Conservation (phyloP, 37 sponge, comb jelly and placozoan genomes). For the Theonella swinhoei region DNA sequence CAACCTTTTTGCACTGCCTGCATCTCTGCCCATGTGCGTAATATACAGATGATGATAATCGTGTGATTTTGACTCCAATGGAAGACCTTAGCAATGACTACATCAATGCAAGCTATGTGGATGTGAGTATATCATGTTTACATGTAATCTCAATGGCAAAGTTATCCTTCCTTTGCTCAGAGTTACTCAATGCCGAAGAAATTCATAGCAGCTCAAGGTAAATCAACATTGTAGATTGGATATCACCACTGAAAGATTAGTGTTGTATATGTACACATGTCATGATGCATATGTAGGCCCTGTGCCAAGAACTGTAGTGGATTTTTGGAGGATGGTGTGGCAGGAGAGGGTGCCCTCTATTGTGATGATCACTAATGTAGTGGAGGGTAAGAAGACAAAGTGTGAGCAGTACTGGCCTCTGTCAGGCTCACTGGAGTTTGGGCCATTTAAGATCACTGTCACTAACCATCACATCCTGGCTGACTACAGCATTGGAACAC, state of each 20-base stretch:
- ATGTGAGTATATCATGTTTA: constrained; percentile 63
- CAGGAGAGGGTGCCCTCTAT: constrained; percentile 26
- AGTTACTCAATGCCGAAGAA: constrained; percentile 29
- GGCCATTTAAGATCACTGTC: constrained; percentile 20
- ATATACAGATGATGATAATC: constrained; percentile 63
- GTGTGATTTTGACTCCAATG: constrained; percentile 23
- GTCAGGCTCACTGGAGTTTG: constrained; percentile 1
- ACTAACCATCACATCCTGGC: constrained; percentile 4
- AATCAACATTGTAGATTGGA: neutral
- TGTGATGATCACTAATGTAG: constrained; percentile 60
- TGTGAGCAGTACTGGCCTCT: constrained; percentile 68
- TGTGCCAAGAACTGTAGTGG: constrained; percentile 19
- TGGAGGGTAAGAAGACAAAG: constrained; percentile 45
- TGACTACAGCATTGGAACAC: constrained; percentile 28
- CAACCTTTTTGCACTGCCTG: no score
- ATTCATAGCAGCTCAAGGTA: constrained; percentile 76
- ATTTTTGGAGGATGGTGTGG: constrained; percentile 65
- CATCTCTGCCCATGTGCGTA: neutral
- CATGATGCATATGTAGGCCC: constrained; percentile 20
- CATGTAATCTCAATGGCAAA: no score
- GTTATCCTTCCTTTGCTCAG: neutral
- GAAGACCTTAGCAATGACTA: constrained; percentile 24
- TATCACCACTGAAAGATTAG: neutral
- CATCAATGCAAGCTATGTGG: constrained; percentile 68
- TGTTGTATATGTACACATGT: neutral